Base-by-base conservation (phyloP, 2,888 invertebrate species). In the Cetonia aurata region DNA sequence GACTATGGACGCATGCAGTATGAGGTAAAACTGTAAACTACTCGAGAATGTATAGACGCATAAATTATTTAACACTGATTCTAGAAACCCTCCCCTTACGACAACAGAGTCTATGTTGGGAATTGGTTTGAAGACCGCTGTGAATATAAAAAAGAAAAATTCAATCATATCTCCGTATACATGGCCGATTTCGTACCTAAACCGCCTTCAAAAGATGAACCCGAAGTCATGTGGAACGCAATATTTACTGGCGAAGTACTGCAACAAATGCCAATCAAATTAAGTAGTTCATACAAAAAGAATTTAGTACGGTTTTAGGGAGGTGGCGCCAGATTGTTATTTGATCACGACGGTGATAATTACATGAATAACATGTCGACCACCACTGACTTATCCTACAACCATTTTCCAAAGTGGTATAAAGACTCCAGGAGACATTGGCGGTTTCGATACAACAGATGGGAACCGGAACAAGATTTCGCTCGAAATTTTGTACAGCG, bases 341-440 rank as follows among this genome's bases (percentile, higher is more conserved):
- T 82, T 0, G 85, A 86, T 59, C 86, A 85, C 75, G 85, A 86
- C 72, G 86, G 85, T 75, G 84, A 84, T 4, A 67, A 76, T 4
- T 88, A 87, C 77, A 83, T 82, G 3, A 86, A 80, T 37, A 84
- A 89, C 79, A 88, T 83, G 79, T 84, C 86, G 9, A 86, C 88
- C 0, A 85, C 83, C 0, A 86, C 85, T 72, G 88, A 89, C 77
- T 79, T 89, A 9, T 86, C 86, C 4, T 89, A 87, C 79, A 85
- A 87, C 76, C 87, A 88, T 75, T 81, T 88, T 53, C 88, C 88
- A 0, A 86, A 85, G 74, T 86, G 86, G 3, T 80, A 86, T 25
- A 53, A 48, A 25, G 57, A 86, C 85, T 76, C 86, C 13, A 57
- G 56, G 19, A 66, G 70, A 31, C 55, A 60, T 31, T 72, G 60